These are phyloP conservation scores for Phocoena sinus DNA, from an alignment of 2,113 vertebrate genomes.

Conservation along the genomic window DNA sequence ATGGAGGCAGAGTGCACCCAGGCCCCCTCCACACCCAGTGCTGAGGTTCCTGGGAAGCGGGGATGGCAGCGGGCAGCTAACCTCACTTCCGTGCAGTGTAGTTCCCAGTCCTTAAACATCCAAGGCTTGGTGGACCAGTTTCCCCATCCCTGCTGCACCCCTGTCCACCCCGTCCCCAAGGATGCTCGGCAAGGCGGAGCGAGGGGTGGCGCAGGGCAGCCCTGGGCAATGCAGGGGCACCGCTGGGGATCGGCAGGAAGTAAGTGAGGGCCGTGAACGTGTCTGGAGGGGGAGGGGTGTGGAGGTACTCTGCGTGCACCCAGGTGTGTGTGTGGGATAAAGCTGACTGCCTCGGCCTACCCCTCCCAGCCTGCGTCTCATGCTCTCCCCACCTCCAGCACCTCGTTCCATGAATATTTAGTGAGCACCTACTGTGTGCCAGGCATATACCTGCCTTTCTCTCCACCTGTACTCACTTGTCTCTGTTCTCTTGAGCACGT, in stretches of 20 bases:
- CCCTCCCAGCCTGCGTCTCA: not conserved
- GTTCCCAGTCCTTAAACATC: no score
- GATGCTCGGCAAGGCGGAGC: not conserved
- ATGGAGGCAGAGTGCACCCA: rapidly evolving
- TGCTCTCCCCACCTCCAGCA: no score
- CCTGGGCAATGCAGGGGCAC: rapidly evolving
- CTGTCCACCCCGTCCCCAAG: not conserved
- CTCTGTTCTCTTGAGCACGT: not conserved
- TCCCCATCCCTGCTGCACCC: rapidly evolving
- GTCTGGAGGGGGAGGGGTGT: rapidly evolving
- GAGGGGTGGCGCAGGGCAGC: not conserved
- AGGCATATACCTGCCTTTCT: not conserved
- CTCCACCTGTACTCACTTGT: rapidly evolving
- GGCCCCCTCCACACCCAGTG: not conserved
- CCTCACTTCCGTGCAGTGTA: not conserved
- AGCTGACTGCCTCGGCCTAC: rapidly evolving
- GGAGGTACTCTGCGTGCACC: not conserved
- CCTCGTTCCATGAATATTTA: not conserved
- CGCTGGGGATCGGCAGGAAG: not conserved
- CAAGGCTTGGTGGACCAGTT: rapidly evolving
- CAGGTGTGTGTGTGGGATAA: rapidly evolving
- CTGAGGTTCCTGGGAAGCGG: not conserved
- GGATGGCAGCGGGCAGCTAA: not conserved
- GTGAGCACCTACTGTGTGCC: not conserved
- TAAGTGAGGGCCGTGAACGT: not conserved